These are phyloP conservation scores for Eufriesea mexicana DNA, from an alignment of 1,140 invertebrate genomes.

Conservation along the genomic window DNA sequence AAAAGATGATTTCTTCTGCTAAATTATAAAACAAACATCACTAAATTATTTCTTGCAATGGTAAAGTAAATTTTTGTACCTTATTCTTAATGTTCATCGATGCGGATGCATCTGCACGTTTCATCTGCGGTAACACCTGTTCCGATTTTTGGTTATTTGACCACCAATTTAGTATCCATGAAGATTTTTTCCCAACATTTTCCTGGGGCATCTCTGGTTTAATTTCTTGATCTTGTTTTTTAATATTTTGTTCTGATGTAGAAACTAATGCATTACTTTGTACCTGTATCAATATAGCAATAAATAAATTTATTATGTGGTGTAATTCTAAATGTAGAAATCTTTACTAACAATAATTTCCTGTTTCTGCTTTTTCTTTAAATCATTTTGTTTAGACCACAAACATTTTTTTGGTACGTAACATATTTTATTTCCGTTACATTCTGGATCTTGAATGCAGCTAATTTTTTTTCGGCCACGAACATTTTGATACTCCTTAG, in stretches of 20 bases:
- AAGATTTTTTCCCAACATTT: neutral
- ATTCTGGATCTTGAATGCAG: slow-evolving; percentile 23
- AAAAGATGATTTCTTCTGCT: neutral
- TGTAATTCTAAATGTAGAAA: neutral
- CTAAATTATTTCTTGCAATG: neutral
- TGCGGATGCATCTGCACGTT: neutral
- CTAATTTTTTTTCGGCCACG: slow-evolving; percentile 20
- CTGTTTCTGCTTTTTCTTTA: slow-evolving; percentile 39
- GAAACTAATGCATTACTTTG: slow-evolving; percentile 9
- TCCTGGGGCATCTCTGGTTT: neutral
- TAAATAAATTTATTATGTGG: neutral
- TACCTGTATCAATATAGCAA: neutral
- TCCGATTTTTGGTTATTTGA: neutral
- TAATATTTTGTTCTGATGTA: neutral
- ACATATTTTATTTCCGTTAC: slow-evolving; percentile 27
- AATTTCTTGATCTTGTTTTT: neutral
- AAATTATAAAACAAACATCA: neutral
- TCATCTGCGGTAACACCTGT: neutral
- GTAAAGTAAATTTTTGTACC: neutral
- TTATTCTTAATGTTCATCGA: neutral
- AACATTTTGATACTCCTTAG: slow-evolving; percentile 51
- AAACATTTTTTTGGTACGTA: slow-evolving; percentile 31
- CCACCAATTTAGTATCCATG: slow-evolving; percentile 42
- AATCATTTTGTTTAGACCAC: slow-evolving; percentile 1
- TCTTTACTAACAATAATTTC: slow-evolving; percentile 28